Evolutionary conservation across 1,140 invertebrate genomes (phyloP).

Genomic region (Cataglyphis hispanica): DNA sequence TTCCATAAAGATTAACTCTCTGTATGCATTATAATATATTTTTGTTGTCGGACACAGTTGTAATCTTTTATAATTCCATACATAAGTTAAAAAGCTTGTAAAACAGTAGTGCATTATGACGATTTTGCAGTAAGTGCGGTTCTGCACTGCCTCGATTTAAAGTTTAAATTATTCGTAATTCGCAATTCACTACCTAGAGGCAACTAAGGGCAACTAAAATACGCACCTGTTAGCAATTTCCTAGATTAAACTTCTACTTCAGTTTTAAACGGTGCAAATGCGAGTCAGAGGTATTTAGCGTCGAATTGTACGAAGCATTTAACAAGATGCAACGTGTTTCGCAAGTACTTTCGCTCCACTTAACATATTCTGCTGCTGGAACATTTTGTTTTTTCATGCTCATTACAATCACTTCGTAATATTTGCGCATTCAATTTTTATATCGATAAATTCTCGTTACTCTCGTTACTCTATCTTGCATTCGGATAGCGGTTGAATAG

Average conservation of each 20-base stretch:
- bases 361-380: background rate
- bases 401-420: background rate
- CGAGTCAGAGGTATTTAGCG: slow-evolving; percentile 21
- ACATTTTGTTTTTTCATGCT: background rate
- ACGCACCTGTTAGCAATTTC: slow-evolving; percentile 39
- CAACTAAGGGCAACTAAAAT: slow-evolving; percentile 9
- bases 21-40: background rate
- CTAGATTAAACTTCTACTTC: slow-evolving; percentile 37
- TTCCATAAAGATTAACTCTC: background rate
- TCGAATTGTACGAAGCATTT: slow-evolving; percentile 29
- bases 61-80: background rate
- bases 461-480: slow-evolving; percentile 22
- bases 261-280: slow-evolving; percentile 30
- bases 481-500: background rate
- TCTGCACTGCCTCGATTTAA: slow-evolving; percentile 25
- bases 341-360: background rate
- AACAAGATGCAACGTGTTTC: slow-evolving; percentile 26
- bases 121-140: background rate
- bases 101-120: background rate
- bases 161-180: slow-evolving; percentile 55
- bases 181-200: slow-evolving; percentile 1
- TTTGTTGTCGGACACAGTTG: background rate
- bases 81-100: background rate
- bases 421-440: slow-evolving; percentile 11
- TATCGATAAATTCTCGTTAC: background rate